Base-by-base conservation (phyloP, 2,797 vertebrate genomes). In the Anisognathus igniventris region DNA sequence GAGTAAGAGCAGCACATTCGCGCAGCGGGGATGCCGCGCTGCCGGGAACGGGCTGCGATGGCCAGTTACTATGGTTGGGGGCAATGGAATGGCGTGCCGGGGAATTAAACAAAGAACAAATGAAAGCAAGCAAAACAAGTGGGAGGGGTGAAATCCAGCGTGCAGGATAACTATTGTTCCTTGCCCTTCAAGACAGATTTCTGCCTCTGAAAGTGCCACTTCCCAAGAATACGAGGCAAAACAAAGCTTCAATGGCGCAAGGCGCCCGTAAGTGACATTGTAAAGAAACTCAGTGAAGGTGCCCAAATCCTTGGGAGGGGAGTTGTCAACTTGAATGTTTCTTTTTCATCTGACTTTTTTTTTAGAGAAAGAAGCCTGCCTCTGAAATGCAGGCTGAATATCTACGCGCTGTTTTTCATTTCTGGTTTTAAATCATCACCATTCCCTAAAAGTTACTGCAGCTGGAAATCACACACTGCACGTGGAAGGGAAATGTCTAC, bases 111-210 rank as follows among this genome's bases (percentile, higher is more conserved):
- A 97, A 96, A 97, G 92, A 92, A 60, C 37, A 86, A 96, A 78
- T 77, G 93, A 92, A 94, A 95, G 92, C 33, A 92, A 93, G 95
- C 94, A 96, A 96, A 97, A 96, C 92, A 96, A 96, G 92, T 92
- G 94, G 96, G 94, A 96, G 93, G 92, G 95, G 53, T 94, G 94
- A 96, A 95, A 97, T 76, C 87, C 90, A 78, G 28, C 8, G 89
- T 93, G 90, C 85, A 74, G 90, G 87, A 72, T 90, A 91, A 94
- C 93, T 88, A 96, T 97, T 97, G 95, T 96, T 96, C 89, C 85
- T 61, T 6, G 1, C 53, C 91, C 93, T 94, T 88, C 95, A 92
- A 92, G 90, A 89, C 85, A 90, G 86, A 93, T 95, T 93, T 96
- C 95, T 95, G 90, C 93, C 94, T 95, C 94, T 88, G 44, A 92